A percentile compares a stretch with the other conserved stretches of the same genome.
These are phyloP conservation scores for Cettia cetti DNA, from an alignment of 2,113 vertebrate species.

Conservation along the genomic window DNA sequence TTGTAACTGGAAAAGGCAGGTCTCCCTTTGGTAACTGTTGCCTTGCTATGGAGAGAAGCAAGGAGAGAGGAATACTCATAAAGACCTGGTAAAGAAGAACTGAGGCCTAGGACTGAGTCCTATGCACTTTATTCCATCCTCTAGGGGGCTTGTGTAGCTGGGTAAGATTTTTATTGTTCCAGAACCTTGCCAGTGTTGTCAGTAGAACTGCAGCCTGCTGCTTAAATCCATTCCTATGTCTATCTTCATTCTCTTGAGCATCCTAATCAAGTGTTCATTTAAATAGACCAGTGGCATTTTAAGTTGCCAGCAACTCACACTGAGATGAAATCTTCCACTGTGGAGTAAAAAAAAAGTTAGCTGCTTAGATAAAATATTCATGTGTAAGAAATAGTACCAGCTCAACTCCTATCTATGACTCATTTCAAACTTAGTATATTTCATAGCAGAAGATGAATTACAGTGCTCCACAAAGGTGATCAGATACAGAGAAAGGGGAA, in stretches of 20 bases:
- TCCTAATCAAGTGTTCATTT: slow-evolving; percentile 3
- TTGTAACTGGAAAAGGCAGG: background rate
- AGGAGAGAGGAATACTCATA: background rate
- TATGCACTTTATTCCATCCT: background rate
- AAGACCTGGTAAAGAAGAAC: background rate
- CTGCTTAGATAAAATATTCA: background rate
- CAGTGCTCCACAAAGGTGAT: background rate
- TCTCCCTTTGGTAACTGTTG: background rate
- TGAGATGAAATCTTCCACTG: background rate
- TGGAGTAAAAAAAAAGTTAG: background rate
- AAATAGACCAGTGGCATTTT: background rate
- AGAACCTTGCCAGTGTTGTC: background rate
- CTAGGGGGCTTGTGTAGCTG: background rate
- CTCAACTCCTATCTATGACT: background rate
- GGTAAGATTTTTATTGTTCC: background rate
- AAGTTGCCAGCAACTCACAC: background rate
- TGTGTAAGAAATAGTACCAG: background rate
- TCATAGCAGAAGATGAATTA: slow-evolving; percentile 14
- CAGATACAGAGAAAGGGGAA: background rate
- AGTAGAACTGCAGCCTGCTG: background rate
- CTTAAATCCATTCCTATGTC: background rate
- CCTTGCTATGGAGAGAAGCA: background rate
- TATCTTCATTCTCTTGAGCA: background rate
- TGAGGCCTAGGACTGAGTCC: background rate
- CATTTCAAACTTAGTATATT: background rate